These are phyloP conservation scores for Acropora yongei DNA, from an alignment of 64 coral and sea anemone species.

Conservation along the genomic window DNA sequence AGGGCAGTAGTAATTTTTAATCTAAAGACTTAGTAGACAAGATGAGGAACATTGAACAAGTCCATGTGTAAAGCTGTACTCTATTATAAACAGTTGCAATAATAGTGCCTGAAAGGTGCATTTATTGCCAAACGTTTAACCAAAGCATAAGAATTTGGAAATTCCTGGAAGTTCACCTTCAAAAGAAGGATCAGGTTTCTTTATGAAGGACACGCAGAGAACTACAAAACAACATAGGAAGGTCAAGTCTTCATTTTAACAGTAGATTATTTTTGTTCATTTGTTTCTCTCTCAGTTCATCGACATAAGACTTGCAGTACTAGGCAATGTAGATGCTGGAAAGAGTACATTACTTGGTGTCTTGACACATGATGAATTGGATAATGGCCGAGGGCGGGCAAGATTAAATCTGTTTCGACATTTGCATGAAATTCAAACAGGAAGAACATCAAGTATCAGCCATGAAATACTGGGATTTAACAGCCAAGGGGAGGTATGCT, in stretches of 20 bases:
- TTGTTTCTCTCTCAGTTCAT: conserved; percentile 69
- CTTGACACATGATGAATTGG: conserved; percentile 92
- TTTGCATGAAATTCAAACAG: conserved; percentile 96
- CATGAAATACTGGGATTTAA: conserved; percentile 98
- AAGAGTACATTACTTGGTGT: conserved; percentile 96
- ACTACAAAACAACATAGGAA: too few species aligned
- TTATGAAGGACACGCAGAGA: too few species aligned
- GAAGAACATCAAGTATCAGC: conserved; percentile 97
- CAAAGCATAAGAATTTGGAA: too few species aligned
- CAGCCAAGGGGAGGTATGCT: conserved; percentile 90
- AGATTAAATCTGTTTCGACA: conserved; percentile 95
- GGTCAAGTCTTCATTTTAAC: too few species aligned
- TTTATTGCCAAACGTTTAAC: too few species aligned
- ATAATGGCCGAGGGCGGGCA: conserved; percentile 96
- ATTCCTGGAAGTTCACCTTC: too few species aligned
- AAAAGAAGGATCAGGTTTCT: too few species aligned
- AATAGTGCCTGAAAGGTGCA: too few species aligned
- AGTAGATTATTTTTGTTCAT: neutral
- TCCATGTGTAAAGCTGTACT: too few species aligned
- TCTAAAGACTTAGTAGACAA: too few species aligned
- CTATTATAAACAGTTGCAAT: too few species aligned
- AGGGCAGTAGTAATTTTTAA: neutral
- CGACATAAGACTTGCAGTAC: conserved; percentile 94
- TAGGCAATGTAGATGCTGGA: conserved; percentile 97
- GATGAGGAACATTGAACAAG: too few species aligned